phyloP scores from a whole-genome alignment of 2,797 vertebrate species.

The Helicolenus hilgendorfi region DNA sequence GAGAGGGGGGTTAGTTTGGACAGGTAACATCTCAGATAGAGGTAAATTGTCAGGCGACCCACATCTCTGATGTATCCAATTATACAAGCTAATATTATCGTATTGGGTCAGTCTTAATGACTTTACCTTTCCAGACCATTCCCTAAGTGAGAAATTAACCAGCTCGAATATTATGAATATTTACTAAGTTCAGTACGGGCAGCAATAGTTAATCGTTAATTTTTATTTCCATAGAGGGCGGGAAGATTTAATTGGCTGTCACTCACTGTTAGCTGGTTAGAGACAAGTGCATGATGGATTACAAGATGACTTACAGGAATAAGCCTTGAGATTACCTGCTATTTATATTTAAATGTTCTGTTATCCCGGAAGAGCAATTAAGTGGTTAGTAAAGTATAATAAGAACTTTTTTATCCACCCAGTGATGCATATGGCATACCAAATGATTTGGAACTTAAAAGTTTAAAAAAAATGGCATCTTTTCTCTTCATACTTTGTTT shows the following conservation, averaged over 20 bases:
- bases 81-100: slow-evolving; percentile 1
- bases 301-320: neutral
- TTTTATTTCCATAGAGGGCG: slow-evolving; percentile 1
- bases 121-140: neutral
- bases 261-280: neutral
- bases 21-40: neutral
- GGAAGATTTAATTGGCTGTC: slow-evolving; percentile 29
- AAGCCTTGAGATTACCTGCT: neutral
- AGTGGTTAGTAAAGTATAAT: neutral
- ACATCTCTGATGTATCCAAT: slow-evolving; percentile 4
- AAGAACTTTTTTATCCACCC: neutral
- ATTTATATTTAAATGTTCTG: neutral
- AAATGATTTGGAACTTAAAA: neutral
- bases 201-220: neutral
- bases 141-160: neutral
- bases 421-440: neutral
- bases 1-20: neutral
- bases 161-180: neutral
- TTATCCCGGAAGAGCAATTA: neutral
- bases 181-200: neutral
- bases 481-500: neutral
- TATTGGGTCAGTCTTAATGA: slow-evolving; percentile 38
- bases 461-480: neutral
- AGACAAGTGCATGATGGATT: neutral
- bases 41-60: neutral